Evolutionary conservation across 2,888 invertebrate species (phyloP), one percentile per base, ranked within the genome.

Genomic region (Ophion slaviceki): DNA sequence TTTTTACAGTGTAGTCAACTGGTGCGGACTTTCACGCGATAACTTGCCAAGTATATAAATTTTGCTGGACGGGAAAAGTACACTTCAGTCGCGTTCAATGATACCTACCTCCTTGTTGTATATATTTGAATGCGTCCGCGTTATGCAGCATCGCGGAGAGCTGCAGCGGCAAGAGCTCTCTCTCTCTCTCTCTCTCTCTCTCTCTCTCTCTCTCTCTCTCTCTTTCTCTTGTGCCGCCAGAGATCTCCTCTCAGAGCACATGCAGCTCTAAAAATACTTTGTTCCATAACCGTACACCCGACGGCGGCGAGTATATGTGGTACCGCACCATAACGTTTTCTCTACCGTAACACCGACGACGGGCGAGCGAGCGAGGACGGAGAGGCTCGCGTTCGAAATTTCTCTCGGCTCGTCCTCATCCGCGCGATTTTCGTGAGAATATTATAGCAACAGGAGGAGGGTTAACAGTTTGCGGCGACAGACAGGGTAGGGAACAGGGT

Each of bases 251-350:
- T 76, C 82, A 20, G 66, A 66, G 70, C 82, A 78, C 79, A 78
- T 71, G 79, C 79, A 71, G 66, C 71, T 80, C 85, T 85, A 82
- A 85, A 85, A 85, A 85, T 85, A 85, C 82, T 82, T 79, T 76
- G 82, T 85, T 85, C 85, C 85, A 82, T 82, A 85, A 82, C 71
- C 80, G 82, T 82, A 79, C 78, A 71, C 75, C 68, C 79, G 82
- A 59, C 82, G 75, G 66, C 75, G 70, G 71, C 66, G 40, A 62
- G 7, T 71, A 70, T 32, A 53, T 14, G 5, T 14, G n/a, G 62
- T 71, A 47, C 59, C 57, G 47, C 47, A 32, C 74, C 80, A 81
- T 81, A 81, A 81, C 66, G 61, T 59, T 67, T 59, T 70, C 68
- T 71, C 79, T 71, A 78, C 45, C 67, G 57, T 57, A 40, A 66